Percentiles rank a stretch among this genome's conserved stretches.
These are phyloP conservation scores for Epinotia demarniana DNA, from an alignment of 2,888 invertebrate genomes.

Conservation along the genomic window DNA sequence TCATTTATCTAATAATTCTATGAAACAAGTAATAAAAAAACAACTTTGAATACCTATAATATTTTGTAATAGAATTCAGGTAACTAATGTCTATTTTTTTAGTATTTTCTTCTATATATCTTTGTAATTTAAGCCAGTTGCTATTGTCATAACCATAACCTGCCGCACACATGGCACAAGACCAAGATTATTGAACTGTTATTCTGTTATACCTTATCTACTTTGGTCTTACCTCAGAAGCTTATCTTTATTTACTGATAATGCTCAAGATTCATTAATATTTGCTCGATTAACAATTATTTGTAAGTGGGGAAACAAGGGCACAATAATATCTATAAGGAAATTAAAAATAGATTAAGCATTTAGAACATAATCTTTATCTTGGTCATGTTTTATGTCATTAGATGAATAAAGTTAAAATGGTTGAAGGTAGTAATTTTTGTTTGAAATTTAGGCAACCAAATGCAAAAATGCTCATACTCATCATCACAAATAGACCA, in stretches of 20 bases:
- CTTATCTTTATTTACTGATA: conserved; percentile 36
- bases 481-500: no score
- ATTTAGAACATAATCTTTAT: not conserved
- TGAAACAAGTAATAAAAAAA: not conserved
- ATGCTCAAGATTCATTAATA: not conserved
- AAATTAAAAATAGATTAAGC: not conserved
- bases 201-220: conserved; percentile 29
- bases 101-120: no score
- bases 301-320: not conserved
- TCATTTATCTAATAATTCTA: not conserved
- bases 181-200: conserved; percentile 3
- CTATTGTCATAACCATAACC: not conserved
- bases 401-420: no score
- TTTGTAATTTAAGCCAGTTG: no score
- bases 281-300: conserved; percentile 7
- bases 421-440: no score
- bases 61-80: no score
- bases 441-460: no score
- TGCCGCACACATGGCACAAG: not conserved
- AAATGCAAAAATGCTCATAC: no score
- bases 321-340: not conserved
- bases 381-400: no score
- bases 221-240: not conserved
- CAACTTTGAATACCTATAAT: no score
- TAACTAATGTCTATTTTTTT: no score